Evolutionary conservation across 1,140 invertebrate genomes (phyloP).

Genomic region (Zaprionus camerounensis): DNA sequence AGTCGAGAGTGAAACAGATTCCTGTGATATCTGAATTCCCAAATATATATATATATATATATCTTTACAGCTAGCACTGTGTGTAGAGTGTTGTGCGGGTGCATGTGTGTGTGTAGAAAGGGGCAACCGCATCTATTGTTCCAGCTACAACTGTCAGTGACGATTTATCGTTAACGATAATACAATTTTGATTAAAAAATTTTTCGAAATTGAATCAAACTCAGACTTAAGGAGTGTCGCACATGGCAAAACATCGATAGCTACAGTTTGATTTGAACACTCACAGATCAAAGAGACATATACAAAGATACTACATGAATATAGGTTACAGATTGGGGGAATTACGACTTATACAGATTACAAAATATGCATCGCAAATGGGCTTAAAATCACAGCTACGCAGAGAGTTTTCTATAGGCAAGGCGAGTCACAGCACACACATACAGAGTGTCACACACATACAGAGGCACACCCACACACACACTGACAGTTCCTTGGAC

Average conservation of each 20-base stretch:
- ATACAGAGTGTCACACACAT: constrained; percentile 18
- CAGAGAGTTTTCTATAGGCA: constrained; percentile 67
- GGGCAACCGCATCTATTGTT: not conserved
- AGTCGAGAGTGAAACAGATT: not conserved
- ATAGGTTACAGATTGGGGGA: constrained; percentile 14
- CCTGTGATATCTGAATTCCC: no score
- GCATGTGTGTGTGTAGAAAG: not conserved
- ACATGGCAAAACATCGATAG: not conserved
- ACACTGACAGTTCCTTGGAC: not conserved
- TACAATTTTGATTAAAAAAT: constrained; percentile 38
- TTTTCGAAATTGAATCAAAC: constrained; percentile 15
- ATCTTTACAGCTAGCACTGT: constrained; percentile 4
- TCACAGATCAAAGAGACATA: not conserved
- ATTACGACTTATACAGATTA: not conserved
- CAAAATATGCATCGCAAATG: constrained; percentile 39
- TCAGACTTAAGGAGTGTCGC: constrained; percentile 1
- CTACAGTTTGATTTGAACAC: not conserved
- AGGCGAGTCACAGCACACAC: constrained; percentile 60
- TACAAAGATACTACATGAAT: constrained; percentile 10
- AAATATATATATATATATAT: not conserved
- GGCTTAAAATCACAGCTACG: constrained; percentile 75
- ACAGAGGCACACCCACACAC: constrained; percentile 1
- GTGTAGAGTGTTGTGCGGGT: constrained; percentile 4
- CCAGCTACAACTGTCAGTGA: not conserved
- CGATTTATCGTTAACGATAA: not conserved